Evolutionary conservation across 2,797 vertebrate genomes (phyloP).

Genomic region (Hyperoplus immaculatus): DNA sequence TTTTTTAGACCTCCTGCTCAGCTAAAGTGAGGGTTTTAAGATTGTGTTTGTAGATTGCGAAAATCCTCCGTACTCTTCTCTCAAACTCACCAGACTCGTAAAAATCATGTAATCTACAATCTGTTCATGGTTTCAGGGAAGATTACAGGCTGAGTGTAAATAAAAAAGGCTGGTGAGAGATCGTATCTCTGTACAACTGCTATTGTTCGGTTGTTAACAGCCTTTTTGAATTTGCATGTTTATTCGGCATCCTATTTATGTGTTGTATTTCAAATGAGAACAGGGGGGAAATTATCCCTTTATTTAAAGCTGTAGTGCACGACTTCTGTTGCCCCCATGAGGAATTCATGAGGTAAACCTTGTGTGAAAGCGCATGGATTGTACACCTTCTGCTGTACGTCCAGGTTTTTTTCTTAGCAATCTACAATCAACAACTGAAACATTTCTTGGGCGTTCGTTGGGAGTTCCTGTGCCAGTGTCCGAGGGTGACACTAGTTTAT

Average conservation of each 20-base stretch:
- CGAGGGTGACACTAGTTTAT: too few species aligned
- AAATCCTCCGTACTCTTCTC: not conserved
- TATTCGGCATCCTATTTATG: not conserved
- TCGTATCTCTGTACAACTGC: slow-evolving; percentile 1
- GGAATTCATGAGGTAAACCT: too few species aligned
- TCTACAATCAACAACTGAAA: too few species aligned
- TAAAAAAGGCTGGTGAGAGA: slow-evolving; percentile 23
- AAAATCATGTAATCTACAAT: slow-evolving; percentile 20
- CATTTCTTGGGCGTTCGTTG: too few species aligned
- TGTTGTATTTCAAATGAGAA: not conserved
- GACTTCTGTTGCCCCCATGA: too few species aligned
- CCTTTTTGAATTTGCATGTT: slow-evolving; percentile 23
- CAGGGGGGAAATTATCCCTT: slow-evolving; percentile 1
- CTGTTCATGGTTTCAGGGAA: slow-evolving; percentile 23
- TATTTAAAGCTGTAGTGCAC: not conserved
- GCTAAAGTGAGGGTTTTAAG: not conserved
- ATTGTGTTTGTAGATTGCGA: not conserved
- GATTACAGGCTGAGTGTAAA: slow-evolving; percentile 23
- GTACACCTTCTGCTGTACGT: too few species aligned
- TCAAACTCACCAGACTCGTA: slow-evolving; percentile 2
- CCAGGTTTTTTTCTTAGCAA: too few species aligned
- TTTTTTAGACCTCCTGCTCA: not conserved
- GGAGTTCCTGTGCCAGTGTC: too few species aligned
- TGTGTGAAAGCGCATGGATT: too few species aligned
- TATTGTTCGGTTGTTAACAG: slow-evolving; percentile 6